Evolutionary conservation across 2,888 invertebrate species (phyloP).

Genomic region (Drosophila pseudotakahashii): DNA sequence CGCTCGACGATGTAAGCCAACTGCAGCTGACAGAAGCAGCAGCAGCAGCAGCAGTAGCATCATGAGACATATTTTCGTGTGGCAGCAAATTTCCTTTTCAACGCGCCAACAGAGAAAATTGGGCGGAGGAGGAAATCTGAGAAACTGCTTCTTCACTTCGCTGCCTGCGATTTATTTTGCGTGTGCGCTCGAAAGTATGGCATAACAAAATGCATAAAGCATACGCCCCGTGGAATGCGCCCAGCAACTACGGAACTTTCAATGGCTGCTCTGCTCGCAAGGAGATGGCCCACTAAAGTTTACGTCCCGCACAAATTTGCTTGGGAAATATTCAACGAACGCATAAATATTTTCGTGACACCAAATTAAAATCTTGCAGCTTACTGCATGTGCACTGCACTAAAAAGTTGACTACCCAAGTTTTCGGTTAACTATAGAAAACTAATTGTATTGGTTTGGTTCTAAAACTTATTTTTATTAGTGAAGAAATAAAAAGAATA

Average conservation of each 20-base stretch:
- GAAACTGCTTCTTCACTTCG: constrained; percentile 14
- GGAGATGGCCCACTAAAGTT: constrained; percentile 33
- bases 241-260: constrained; percentile 29
- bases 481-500: too few species aligned
- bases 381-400: background rate
- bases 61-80: constrained; percentile 57
- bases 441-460: too few species aligned
- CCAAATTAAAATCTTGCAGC: constrained; percentile 38
- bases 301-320: constrained; percentile 26
- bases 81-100: constrained; percentile 61
- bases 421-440: background rate
- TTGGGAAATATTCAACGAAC: constrained; percentile 17
- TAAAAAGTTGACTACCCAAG: background rate
- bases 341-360: constrained; percentile 33
- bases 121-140: constrained; percentile 10
- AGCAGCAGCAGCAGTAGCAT: constrained; percentile 24
- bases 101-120: constrained; percentile 24
- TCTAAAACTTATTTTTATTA: too few species aligned
- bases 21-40: constrained; percentile 44
- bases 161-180: constrained; percentile 47
- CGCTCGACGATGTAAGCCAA: constrained; percentile 15
- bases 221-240: constrained; percentile 56
- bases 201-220: constrained; percentile 73
- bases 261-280: constrained; percentile 18
- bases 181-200: constrained; percentile 69